phyloP scores from a whole-genome alignment of 2,113 vertebrate species.

The Corythornis madagascariensis region DNA sequence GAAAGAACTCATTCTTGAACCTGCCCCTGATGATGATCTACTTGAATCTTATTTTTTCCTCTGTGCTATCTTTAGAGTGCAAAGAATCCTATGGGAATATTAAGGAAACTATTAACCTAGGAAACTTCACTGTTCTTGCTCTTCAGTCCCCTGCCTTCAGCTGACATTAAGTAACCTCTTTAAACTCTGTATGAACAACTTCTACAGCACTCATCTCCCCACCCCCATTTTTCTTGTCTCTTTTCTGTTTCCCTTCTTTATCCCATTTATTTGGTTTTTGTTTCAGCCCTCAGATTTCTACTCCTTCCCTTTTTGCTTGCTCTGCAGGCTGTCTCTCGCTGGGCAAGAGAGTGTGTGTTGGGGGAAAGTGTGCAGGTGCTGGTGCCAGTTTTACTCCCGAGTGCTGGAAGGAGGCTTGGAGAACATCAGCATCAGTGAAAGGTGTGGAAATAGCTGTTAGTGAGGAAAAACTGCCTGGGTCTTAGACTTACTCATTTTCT shows the following conservation, averaged over 20 bases:
- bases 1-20: constrained; percentile 35
- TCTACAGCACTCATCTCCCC: background rate
- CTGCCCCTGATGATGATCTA: constrained; percentile 26
- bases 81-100: constrained; percentile 55
- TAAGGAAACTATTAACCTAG: constrained; percentile 65
- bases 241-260: background rate
- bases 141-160: background rate
- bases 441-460: background rate
- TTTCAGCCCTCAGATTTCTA: background rate
- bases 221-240: background rate
- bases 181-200: background rate
- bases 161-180: constrained; percentile 15
- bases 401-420: background rate
- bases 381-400: background rate
- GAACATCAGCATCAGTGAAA: background rate
- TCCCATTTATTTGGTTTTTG: background rate
- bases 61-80: constrained; percentile 52
- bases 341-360: background rate
- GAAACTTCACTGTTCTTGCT: constrained; percentile 53
- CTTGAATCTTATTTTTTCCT: constrained; percentile 36
- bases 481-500: background rate
- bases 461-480: background rate
- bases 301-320: background rate
- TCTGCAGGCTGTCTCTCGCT: background rate
- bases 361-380: background rate